Evolutionary conservation across 2,113 vertebrate genomes (phyloP).

Genomic region (Bagarius yarrelli): DNA sequence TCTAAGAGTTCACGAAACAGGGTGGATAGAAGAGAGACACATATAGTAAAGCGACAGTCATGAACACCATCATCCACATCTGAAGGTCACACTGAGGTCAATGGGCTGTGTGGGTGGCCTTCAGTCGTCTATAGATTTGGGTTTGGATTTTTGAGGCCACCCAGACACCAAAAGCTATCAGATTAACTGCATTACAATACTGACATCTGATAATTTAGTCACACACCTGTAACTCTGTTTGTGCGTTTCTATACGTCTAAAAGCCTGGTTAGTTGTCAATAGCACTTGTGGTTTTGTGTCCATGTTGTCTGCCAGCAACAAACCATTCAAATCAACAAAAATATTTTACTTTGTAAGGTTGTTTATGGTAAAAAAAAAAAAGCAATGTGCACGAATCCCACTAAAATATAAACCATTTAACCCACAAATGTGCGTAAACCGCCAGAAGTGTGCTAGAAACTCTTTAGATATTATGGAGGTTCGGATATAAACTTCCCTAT

Average conservation of each 20-base stretch:
- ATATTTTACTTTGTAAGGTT: neutral
- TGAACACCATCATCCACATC: neutral
- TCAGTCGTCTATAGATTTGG: too few species aligned
- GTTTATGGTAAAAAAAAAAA: neutral
- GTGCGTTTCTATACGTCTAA: neutral
- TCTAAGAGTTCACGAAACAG: neutral
- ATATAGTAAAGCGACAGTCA: neutral
- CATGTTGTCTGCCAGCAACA: neutral
- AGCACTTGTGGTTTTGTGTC: too few species aligned
- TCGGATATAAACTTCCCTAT: neutral
- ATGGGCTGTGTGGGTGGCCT: conserved; percentile 32
- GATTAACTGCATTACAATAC: conserved; percentile 23
- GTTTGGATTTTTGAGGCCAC: conserved; percentile 24
- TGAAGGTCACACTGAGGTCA: neutral
- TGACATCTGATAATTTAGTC: conserved; percentile 39
- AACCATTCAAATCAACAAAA: neutral
- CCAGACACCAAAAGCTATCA: conserved; percentile 42
- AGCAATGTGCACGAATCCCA: neutral
- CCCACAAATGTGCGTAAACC: neutral
- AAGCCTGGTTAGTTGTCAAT: neutral
- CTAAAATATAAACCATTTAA: neutral
- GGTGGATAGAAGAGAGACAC: neutral
- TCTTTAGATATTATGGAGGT: neutral
- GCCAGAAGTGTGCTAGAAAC: neutral
- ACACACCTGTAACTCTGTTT: conserved; percentile 48